Percentiles rank a stretch among this genome's conserved stretches.
Evolutionary conservation across 2,888 invertebrate species (phyloP).

Genomic region (Mythimna ferrago): DNA sequence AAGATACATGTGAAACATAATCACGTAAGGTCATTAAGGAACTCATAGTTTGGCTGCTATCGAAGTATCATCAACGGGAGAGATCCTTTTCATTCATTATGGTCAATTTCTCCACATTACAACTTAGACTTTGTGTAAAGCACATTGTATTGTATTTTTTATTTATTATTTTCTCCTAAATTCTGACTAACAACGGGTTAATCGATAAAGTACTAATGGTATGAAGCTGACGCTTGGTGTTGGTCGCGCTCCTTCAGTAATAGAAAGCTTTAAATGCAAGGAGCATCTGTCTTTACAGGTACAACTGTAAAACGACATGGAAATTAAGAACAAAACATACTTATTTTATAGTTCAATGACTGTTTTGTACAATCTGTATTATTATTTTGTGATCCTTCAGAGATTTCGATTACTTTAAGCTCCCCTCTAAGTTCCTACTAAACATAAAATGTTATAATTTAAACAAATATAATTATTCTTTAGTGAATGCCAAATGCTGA

Average conservation of each 20-base stretch:
- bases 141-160: conserved; percentile 67
- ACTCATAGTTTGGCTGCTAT: conserved; percentile 12
- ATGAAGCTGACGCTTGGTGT: conserved; percentile 60
- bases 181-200: conserved; percentile 76
- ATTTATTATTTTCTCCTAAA: conserved; percentile 64
- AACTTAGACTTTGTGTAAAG: conserved; percentile 65
- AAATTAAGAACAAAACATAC: conserved; percentile 80
- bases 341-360: conserved; percentile 70
- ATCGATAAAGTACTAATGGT: conserved; percentile 61
- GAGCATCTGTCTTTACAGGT: conserved; percentile 85
- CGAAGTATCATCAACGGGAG: conserved; percentile 6
- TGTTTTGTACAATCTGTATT: conserved; percentile 73
- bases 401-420: conserved; percentile 77
- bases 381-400: conserved; percentile 76
- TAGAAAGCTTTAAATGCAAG: conserved; percentile 68
- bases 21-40: conserved; percentile 11
- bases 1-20: conserved; percentile 14
- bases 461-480: conserved; percentile 50
- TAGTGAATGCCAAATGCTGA: conserved; percentile 63
- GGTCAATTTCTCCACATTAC: conserved; percentile 68
- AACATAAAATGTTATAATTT: conserved; percentile 62
- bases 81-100: conserved; percentile 31
- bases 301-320: conserved; percentile 83
- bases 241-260: conserved; percentile 57
- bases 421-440: conserved; percentile 83